Conservation (phyloP, 2,888 invertebrate genomes). For the Electrophaes corylata region DNA sequence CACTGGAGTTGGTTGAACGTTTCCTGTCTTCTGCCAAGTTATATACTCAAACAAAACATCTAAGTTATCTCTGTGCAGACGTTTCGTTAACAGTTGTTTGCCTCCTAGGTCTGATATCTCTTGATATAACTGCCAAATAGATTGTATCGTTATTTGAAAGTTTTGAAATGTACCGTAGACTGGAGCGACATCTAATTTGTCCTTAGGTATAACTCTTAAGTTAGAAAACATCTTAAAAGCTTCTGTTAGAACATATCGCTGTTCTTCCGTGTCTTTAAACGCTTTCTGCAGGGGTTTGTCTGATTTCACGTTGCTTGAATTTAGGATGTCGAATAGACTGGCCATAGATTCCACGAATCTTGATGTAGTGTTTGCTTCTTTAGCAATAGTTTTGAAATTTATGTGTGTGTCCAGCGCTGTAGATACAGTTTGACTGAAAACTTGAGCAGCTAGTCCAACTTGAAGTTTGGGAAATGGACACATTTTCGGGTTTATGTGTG, state of each 20-base stretch:
- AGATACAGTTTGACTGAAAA: constrained; percentile 31
- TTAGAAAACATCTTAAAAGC: constrained; percentile 16
- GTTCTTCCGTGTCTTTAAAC: constrained; percentile 5
- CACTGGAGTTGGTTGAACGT: not conserved
- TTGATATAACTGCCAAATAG: not conserved
- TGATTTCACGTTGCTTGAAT: constrained; percentile 26
- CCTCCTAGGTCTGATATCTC: not conserved
- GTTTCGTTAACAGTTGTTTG: not conserved
- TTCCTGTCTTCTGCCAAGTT: not conserved
- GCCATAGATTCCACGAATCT: constrained; percentile 31
- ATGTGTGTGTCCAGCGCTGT: constrained; percentile 30
- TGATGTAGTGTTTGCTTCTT: constrained; percentile 32
- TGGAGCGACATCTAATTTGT: not conserved
- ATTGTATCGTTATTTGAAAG: not conserved
- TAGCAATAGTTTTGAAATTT: constrained; percentile 18
- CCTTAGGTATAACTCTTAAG: constrained; percentile 6
- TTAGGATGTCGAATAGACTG: constrained; percentile 36
- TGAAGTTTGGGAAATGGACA: constrained; percentile 30
- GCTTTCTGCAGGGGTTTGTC: constrained; percentile 28
- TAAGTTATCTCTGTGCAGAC: not conserved
- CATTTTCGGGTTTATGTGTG: constrained; percentile 39
- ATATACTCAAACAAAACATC: not conserved
- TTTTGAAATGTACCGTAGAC: not conserved
- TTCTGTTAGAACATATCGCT: constrained; percentile 3
- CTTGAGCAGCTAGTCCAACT: constrained; percentile 34